Conservation (phyloP, 2,888 invertebrate genomes). For the Trilocha varians region DNA sequence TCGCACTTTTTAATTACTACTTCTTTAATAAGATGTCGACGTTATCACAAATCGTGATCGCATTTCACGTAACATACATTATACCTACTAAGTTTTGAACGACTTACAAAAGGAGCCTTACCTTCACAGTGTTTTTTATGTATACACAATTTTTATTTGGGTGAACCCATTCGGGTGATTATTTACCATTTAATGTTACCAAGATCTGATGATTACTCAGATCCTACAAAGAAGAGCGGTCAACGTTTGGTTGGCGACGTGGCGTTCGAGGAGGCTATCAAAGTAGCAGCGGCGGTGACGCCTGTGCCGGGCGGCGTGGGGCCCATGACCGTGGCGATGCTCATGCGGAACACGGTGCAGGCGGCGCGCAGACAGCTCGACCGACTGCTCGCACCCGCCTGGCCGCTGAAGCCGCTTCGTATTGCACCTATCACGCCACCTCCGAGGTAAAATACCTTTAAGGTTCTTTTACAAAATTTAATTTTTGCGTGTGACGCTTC, state of each 20-base stretch:
- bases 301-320: conserved; percentile 98
- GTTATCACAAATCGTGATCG: too few species aligned
- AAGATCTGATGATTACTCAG: too few species aligned
- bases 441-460: conserved; percentile 77
- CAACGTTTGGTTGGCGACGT: conserved; percentile 96
- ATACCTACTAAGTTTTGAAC: too few species aligned
- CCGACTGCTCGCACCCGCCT: conserved; percentile 72
- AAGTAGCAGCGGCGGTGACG: conserved; percentile 90
- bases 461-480: neutral
- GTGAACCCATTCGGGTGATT: too few species aligned
- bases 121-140: too few species aligned
- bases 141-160: too few species aligned
- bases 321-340: conserved; percentile 99
- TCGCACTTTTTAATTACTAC: too few species aligned
- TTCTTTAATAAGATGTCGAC: too few species aligned
- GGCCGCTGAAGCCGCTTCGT: conserved; percentile 81
- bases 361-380: conserved; percentile 80
- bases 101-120: too few species aligned
- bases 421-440: conserved; percentile 80
- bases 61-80: too few species aligned
- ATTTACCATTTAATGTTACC: too few species aligned
- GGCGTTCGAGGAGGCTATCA: conserved; percentile 83
- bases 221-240: conserved; percentile 83
- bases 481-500: too few species aligned
- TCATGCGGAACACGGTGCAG: conserved; percentile 94